phyloP scores from a whole-genome alignment of 2,888 invertebrate species.

The Acleris holmiana region DNA sequence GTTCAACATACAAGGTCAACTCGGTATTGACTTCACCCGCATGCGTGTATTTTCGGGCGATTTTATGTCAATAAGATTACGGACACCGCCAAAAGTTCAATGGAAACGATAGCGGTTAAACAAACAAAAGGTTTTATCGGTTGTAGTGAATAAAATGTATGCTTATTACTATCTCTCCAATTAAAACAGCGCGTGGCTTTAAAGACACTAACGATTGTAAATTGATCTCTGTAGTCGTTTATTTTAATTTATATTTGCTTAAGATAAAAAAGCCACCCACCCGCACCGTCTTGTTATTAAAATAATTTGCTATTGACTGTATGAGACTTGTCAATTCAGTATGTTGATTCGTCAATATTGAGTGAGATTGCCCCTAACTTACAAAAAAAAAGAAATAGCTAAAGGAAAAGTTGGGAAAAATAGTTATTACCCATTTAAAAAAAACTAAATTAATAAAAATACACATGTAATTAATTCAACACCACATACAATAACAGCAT shows the following conservation, averaged over 20 bases:
- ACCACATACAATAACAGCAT: no score
- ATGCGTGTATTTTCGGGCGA: slow-evolving; percentile 14
- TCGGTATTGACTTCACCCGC: slow-evolving; percentile 28
- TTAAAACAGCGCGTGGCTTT: slow-evolving; percentile 10
- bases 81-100: slow-evolving; percentile 31
- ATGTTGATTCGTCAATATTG: no score
- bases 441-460: no score
- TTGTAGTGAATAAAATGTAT: neutral
- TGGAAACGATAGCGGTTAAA: slow-evolving; percentile 27
- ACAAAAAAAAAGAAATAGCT: no score
- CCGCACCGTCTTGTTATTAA: neutral
- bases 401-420: no score
- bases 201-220: slow-evolving; percentile 1
- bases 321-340: neutral
- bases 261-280: neutral
- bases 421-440: no score
- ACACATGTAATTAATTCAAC: no score
- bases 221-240: neutral
- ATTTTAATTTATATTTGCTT: slow-evolving; percentile 2
- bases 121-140: slow-evolving; percentile 20
- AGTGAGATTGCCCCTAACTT: no score
- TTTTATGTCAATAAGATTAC: slow-evolving; percentile 30
- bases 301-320: neutral
- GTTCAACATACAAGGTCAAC: slow-evolving; percentile 37
- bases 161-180: slow-evolving; percentile 4